phyloP scores from a whole-genome alignment of 1,140 invertebrate species.

The Drosophila willistoni region DNA sequence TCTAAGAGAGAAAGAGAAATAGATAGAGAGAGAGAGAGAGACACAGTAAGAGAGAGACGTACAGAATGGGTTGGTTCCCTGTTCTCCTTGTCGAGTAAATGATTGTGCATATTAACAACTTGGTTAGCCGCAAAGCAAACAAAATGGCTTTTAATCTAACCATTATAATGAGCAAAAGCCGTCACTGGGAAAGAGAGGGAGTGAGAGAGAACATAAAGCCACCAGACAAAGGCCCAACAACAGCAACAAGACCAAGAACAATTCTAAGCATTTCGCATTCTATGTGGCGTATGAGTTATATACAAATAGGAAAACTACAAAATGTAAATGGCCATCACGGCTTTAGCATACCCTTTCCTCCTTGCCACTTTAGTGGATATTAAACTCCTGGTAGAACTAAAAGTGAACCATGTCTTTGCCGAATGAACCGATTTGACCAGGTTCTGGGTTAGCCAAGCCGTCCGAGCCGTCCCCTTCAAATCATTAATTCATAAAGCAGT shows the following conservation, averaged over 20 bases:
- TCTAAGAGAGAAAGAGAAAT: slow-evolving; percentile 5
- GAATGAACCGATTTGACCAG: neutral
- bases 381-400: neutral
- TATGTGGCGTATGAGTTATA: slow-evolving; percentile 36
- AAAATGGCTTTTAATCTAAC: slow-evolving; percentile 61
- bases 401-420: neutral
- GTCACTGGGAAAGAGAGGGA: neutral
- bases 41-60: neutral
- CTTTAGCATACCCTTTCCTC: neutral
- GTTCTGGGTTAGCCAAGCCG: neutral
- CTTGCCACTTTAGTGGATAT: neutral
- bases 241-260: slow-evolving; percentile 1
- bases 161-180: slow-evolving; percentile 54
- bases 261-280: slow-evolving; percentile 19
- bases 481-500: slow-evolving; percentile 67
- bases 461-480: slow-evolving; percentile 23
- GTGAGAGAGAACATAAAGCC: neutral
- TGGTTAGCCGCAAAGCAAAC: slow-evolving; percentile 61
- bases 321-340: neutral
- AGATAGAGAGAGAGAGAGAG: neutral
- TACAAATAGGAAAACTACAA: slow-evolving; percentile 14
- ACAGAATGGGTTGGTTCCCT: slow-evolving; percentile 15
- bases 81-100: slow-evolving; percentile 44
- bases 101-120: slow-evolving; percentile 62
- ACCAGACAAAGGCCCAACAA: slow-evolving; percentile 16